A percentile compares a stretch with the other conserved stretches of the same genome.
Evolutionary conservation across 2,888 invertebrate species (phyloP).

Genomic region (Beris chalybata): DNA sequence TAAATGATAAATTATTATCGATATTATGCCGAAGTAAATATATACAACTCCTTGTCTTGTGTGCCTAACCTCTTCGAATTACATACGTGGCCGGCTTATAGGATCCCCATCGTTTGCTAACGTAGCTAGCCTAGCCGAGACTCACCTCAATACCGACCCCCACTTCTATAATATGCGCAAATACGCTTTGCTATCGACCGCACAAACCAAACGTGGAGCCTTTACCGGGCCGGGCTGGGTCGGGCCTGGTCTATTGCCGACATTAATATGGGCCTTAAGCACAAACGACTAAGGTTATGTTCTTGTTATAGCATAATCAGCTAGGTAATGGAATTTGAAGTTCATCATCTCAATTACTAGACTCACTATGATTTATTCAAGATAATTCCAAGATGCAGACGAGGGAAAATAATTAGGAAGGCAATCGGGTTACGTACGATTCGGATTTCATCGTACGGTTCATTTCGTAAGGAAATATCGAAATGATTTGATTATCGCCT

Average conservation of each 20-base stretch:
- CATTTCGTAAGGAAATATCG: too few species aligned
- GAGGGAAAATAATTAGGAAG: not conserved
- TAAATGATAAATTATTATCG: slow-evolving; percentile 36
- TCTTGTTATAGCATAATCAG: slow-evolving; percentile 26
- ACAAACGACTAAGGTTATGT: slow-evolving; percentile 3
- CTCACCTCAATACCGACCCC: too few species aligned
- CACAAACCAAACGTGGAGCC: slow-evolving; percentile 9
- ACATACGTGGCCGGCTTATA: not conserved
- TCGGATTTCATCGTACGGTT: not conserved
- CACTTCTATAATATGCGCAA: slow-evolving; percentile 17
- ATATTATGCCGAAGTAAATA: slow-evolving; percentile 2
- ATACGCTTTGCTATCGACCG: slow-evolving; percentile 30
- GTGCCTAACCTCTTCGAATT: not conserved
- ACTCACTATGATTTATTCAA: slow-evolving; percentile 37
- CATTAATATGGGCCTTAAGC: too few species aligned
- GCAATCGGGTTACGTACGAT: not conserved
- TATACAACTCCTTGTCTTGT: not conserved
- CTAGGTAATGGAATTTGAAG: slow-evolving; percentile 36
- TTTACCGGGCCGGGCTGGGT: slow-evolving; percentile 2
- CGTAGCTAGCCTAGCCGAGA: too few species aligned
- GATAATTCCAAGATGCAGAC: slow-evolving; percentile 34
- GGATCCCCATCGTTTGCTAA: not conserved
- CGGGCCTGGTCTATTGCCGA: too few species aligned
- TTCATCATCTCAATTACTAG: slow-evolving; percentile 37
- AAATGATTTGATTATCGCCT: too few species aligned